Conservation (phyloP, 2,888 invertebrate species). For the Shargacucullia verbasci region DNA sequence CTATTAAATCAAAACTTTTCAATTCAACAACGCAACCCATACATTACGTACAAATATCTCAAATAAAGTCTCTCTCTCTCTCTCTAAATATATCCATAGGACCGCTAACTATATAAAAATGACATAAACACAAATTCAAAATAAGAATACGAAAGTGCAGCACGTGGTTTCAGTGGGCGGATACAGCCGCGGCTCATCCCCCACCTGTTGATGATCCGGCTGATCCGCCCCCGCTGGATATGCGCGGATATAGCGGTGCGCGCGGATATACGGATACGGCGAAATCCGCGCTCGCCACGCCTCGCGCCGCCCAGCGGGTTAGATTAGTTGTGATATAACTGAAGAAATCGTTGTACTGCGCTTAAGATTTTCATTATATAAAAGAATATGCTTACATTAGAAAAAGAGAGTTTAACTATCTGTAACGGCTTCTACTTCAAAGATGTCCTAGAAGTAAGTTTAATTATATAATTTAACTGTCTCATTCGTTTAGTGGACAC, state of each 20-base stretch:
- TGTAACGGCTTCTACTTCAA: too few species aligned
- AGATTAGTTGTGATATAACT: slow-evolving; percentile 30
- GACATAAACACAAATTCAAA: slow-evolving; percentile 15
- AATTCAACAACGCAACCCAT: too few species aligned
- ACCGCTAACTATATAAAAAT: neutral
- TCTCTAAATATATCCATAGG: too few species aligned
- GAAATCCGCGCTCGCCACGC: slow-evolving; percentile 75
- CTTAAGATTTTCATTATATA: too few species aligned
- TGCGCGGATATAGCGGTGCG: slow-evolving; percentile 75
- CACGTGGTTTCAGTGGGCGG: slow-evolving; percentile 85
- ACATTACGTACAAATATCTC: too few species aligned
- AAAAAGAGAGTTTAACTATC: too few species aligned
- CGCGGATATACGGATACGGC: slow-evolving; percentile 71
- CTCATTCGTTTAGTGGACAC: too few species aligned
- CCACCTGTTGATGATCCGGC: slow-evolving; percentile 89
- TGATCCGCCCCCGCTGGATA: slow-evolving; percentile 84
- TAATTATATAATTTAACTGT: too few species aligned
- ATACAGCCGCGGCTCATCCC: slow-evolving; percentile 84
- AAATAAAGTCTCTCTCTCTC: too few species aligned
- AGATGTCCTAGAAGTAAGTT: too few species aligned
- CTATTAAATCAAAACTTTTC: neutral
- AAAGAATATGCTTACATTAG: too few species aligned
- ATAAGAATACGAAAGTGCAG: slow-evolving; percentile 57
- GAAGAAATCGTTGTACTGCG: slow-evolving; percentile 13
- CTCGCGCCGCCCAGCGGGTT: slow-evolving; percentile 70